phyloP scores from a whole-genome alignment of 2,888 invertebrate species.

The Sycophila texana region DNA sequence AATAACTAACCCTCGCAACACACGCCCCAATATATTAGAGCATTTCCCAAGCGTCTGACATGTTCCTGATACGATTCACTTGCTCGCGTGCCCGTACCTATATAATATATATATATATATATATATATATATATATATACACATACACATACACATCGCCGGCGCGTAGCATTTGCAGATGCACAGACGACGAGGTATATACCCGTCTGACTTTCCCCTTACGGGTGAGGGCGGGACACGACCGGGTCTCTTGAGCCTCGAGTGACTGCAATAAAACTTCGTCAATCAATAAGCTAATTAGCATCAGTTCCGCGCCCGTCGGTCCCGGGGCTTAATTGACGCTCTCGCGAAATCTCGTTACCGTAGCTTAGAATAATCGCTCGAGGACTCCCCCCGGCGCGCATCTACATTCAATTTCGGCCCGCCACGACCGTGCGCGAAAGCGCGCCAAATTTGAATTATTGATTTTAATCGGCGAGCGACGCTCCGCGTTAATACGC shows the following conservation, averaged over 20 bases:
- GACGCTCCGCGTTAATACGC: constrained; percentile 3
- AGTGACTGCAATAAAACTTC: constrained; percentile 41
- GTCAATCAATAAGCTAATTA: constrained; percentile 50
- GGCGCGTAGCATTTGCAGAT: not conserved
- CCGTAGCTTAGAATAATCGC: constrained; percentile 37
- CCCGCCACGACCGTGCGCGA: no score
- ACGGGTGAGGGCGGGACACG: not conserved
- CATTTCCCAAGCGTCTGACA: constrained; percentile 37
- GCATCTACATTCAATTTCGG: not conserved
- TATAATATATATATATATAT: not conserved
- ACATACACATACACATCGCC: not conserved
- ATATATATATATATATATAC: not conserved
- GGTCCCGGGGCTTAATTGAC: constrained; percentile 34
- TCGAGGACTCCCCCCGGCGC: not conserved
- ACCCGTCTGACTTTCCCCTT: constrained; percentile 35
- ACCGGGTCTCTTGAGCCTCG: not conserved
- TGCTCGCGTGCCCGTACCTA: not conserved
- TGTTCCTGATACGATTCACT: constrained; percentile 45
- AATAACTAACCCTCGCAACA: constrained; percentile 6
- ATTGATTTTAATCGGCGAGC: constrained; percentile 46
- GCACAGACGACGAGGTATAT: constrained; percentile 6
- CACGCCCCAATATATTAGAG: constrained; percentile 9
- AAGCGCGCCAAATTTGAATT: constrained; percentile 44
- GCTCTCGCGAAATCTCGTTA: constrained; percentile 28
- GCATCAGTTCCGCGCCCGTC: constrained; percentile 36